phyloP scores from a whole-genome alignment of 2,113 vertebrate genomes.

The Arvicanthis niloticus region DNA sequence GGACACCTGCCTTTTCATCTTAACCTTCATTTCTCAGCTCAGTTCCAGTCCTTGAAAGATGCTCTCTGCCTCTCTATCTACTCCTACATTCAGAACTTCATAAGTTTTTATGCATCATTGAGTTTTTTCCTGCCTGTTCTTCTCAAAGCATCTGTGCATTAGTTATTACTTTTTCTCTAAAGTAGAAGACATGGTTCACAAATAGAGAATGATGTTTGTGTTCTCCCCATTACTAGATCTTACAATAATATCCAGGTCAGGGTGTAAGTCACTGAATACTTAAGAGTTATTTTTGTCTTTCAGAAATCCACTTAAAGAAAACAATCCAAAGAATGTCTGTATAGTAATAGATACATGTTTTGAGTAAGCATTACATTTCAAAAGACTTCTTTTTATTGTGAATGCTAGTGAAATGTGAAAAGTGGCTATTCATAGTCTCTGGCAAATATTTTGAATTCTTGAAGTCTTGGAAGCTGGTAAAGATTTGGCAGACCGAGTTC shows the following conservation, averaged over 20 bases:
- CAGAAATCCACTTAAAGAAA: neutral
- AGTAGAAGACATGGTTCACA: neutral
- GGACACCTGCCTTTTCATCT: neutral
- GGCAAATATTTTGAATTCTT: conserved; percentile 17
- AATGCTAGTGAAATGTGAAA: neutral
- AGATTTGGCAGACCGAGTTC: neutral
- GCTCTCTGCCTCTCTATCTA: neutral
- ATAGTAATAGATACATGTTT: neutral
- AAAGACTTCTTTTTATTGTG: neutral
- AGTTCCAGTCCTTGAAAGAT: neutral
- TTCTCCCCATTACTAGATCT: neutral
- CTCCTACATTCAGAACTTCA: neutral
- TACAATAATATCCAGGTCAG: neutral
- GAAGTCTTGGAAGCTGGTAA: neutral
- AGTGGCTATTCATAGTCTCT: neutral
- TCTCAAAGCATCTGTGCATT: neutral
- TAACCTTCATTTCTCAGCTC: neutral
- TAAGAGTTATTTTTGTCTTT: neutral
- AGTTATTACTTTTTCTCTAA: neutral
- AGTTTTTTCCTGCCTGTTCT: neutral
- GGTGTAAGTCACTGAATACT: neutral
- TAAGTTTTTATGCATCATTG: neutral
- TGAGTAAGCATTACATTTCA: conserved; percentile 22
- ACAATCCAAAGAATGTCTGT: neutral
- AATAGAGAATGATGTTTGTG: neutral